A percentile compares a stretch with the other conserved stretches of the same genome.
phyloP scores from a whole-genome alignment of 2,797 vertebrate species.

The Hoplostethus atlanticus region DNA sequence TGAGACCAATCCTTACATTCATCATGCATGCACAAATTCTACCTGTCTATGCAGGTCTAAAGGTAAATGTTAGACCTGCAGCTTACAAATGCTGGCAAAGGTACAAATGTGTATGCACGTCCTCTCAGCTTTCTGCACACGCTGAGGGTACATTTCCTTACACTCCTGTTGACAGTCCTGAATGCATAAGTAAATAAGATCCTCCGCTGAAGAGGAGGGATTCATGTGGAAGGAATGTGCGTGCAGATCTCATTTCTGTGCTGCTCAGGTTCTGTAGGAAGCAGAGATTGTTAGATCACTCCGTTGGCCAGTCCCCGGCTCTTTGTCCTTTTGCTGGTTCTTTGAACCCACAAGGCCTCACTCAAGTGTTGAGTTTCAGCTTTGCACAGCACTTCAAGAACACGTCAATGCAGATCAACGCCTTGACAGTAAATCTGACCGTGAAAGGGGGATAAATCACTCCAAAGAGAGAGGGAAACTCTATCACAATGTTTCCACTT shows the following conservation, averaged over 20 bases:
- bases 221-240: conserved; percentile 62
- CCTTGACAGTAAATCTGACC: conserved; percentile 68
- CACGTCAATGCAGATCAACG: conserved; percentile 66
- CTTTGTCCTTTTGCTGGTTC: conserved; percentile 52
- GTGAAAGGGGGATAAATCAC: conserved; percentile 45
- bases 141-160: conserved; percentile 42
- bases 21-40: conserved; percentile 22
- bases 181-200: conserved; percentile 59
- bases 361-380: conserved; percentile 65
- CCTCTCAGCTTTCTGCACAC: conserved; percentile 38
- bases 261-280: conserved; percentile 16
- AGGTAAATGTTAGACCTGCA: conserved; percentile 32
- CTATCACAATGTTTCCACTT: conserved; percentile 44
- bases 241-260: conserved; percentile 49
- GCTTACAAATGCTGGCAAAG: conserved; percentile 55
- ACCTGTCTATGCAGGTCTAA: conserved; percentile 63
- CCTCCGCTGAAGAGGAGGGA: conserved; percentile 19
- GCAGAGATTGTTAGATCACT: conserved; percentile 35
- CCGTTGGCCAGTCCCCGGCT: conserved; percentile 12
- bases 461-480: conserved; percentile 18
- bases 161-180: conserved; percentile 49
- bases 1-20: conserved; percentile 11
- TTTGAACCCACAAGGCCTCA: conserved; percentile 52
- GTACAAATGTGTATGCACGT: conserved; percentile 49
- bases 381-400: conserved; percentile 60